A percentile compares a stretch with the other conserved stretches of the same genome.
phyloP scores from a whole-genome alignment of 2,888 invertebrate species.

The Papilio elwesi region DNA sequence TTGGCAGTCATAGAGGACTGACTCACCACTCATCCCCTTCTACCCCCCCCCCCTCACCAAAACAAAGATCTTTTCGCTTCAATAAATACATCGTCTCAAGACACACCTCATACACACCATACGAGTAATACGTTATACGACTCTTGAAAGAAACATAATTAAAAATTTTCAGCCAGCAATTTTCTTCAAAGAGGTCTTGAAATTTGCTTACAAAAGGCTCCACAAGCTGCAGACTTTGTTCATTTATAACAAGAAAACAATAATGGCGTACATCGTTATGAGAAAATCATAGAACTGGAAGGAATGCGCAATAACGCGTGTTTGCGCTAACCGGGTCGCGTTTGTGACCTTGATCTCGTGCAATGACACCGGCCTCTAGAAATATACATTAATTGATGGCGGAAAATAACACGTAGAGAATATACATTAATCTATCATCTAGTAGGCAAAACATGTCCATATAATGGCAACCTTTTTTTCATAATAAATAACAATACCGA shows the following conservation, averaged over 20 bases:
- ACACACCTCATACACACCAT: too few species aligned
- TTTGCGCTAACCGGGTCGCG: constrained; percentile 42
- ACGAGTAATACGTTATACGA: neutral
- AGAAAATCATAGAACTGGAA: constrained; percentile 38
- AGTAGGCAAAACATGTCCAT: neutral
- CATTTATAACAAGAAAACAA: constrained; percentile 20
- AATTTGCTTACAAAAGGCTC: constrained; percentile 16
- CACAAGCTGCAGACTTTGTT: constrained; percentile 8
- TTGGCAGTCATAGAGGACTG: too few species aligned
- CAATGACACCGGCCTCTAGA: constrained; percentile 52
- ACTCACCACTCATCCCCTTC: too few species aligned
- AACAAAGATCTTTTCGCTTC: too few species aligned
- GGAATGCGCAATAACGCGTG: constrained; percentile 41
- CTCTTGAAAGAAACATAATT: neutral
- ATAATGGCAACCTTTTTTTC: too few species aligned
- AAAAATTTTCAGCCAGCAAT: neutral
- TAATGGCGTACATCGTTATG: constrained; percentile 17
- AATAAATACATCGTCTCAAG: too few species aligned
- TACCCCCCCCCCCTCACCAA: too few species aligned
- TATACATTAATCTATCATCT: neutral
- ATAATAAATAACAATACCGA: too few species aligned
- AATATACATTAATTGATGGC: constrained; percentile 46
- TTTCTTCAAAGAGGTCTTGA: constrained; percentile 20
- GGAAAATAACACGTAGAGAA: constrained; percentile 27
- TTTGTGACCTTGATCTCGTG: constrained; percentile 53